Base-by-base conservation (phyloP, 2,113 vertebrate species). In the Lagopus leucura region DNA sequence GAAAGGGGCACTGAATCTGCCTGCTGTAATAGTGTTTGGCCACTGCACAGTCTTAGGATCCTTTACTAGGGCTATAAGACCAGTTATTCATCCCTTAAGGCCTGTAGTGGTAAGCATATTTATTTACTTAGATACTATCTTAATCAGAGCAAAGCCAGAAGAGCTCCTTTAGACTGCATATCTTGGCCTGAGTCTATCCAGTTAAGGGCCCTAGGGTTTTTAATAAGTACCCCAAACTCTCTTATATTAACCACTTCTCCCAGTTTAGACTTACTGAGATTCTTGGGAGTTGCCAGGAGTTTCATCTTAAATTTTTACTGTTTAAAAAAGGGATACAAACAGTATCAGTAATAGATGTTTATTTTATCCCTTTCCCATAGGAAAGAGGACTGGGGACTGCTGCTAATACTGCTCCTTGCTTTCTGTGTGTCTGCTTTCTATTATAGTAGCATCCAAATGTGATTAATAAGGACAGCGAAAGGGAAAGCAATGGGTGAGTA, bases 71-170 rank as follows among this genome's bases (percentile, higher is more conserved):
- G 36, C 40, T 89, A 3, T 43, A 78, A 87, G 80, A 86, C 43
- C 66, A 91, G 66, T 93, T 91, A 91, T 89, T 96, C 86, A 87
- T 95, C 54, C 92, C 80, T 47, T 88, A 84, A 94, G 77, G 48
- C 57, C 70, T 66, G 30, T 1, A 4, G 30, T 79, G 50, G 52
- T 93, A 65, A 88, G 66, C 86, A 87, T 86, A 80, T 86, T 95
- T 95, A 84, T 93, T 95, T 92, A 52, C 72, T 81, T 83, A 93
- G 93, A 94, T 86, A 82, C 34, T 91, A 52, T 70, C 91, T 80
- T 92, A 91, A 92, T 93, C 79, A 95, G 79, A 90, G 66, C 45
- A 90, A 95, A 96, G 77, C 78, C 52, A 76, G 72, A 82, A 86
- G 82, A 94, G 34, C 89, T 90, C 77, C 71, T 93, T 92, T 61